Conservation (phyloP, 2,113 vertebrate species). For the Thamnophis sirtalis region DNA sequence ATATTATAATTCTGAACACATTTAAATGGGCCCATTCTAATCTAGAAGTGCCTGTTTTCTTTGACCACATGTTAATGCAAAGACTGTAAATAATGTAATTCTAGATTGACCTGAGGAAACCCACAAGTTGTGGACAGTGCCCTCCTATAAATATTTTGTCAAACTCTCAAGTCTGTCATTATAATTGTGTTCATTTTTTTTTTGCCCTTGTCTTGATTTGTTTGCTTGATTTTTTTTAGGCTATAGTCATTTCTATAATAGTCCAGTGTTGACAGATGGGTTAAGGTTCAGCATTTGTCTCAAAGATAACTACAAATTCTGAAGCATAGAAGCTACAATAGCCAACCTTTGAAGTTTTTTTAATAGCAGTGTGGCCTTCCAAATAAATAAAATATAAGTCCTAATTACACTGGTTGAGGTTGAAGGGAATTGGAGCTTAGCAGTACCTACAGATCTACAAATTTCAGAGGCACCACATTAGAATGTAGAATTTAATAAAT, state of each 20-base stretch:
- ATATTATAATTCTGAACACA: not conserved
- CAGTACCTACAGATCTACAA: not conserved
- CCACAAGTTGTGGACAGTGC: not conserved
- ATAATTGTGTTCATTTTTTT: not conserved
- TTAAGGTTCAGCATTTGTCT: not conserved
- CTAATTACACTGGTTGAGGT: not conserved
- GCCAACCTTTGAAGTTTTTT: constrained; percentile 12
- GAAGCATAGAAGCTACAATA: constrained; percentile 27
- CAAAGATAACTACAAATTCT: not conserved
- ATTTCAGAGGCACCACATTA: not conserved
- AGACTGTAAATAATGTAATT: constrained; percentile 21
- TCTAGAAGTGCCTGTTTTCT: constrained; percentile 23
- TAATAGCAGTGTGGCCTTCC: not conserved
- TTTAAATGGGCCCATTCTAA: not conserved
- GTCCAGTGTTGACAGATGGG: not conserved
- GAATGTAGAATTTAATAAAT: too few species aligned
- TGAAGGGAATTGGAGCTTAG: not conserved
- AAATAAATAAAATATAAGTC: not conserved
- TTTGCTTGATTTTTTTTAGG: not conserved
- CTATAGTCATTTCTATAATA: not conserved
- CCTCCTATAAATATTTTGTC: not conserved
- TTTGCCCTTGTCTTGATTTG: not conserved
- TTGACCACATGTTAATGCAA: constrained; percentile 11
- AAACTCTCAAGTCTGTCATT: not conserved
- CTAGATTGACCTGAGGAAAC: not conserved